Evolutionary conservation across 2,113 vertebrate species (phyloP).

Genomic region (Pao palembangensis): DNA sequence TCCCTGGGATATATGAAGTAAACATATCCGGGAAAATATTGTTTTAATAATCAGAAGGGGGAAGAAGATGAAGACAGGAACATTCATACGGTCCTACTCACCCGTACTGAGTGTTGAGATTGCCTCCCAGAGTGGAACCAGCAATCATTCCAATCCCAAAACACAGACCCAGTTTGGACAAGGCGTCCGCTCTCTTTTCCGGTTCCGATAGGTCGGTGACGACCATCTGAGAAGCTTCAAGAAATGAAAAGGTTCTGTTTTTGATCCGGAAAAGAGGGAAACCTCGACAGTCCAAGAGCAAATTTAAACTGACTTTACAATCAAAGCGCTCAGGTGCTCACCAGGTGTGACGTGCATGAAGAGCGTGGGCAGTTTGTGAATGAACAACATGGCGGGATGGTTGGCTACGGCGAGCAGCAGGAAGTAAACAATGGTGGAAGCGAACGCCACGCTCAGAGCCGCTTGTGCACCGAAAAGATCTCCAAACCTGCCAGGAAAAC

Average conservation of each 20-base stretch:
- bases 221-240: slow-evolving; percentile 87
- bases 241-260: not conserved
- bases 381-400: slow-evolving; percentile 78
- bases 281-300: not conserved
- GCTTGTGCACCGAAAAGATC: slow-evolving; percentile 81
- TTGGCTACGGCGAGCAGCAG: slow-evolving; percentile 78
- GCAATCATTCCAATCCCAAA: slow-evolving; percentile 84
- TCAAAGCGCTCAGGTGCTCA: slow-evolving; percentile 15
- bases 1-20: too few species aligned
- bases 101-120: slow-evolving; percentile 79
- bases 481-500: slow-evolving; percentile 78
- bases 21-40: not conserved
- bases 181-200: slow-evolving; percentile 75
- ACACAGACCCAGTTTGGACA: slow-evolving; percentile 87
- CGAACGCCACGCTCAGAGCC: slow-evolving; percentile 81
- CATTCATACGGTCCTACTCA: slow-evolving; percentile 57
- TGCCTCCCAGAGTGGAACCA: slow-evolving; percentile 85
- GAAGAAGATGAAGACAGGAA: too few species aligned
- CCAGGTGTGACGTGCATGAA: slow-evolving; percentile 86
- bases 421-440: slow-evolving; percentile 72
- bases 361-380: slow-evolving; percentile 82
- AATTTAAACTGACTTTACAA: not conserved
- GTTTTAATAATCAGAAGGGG: not conserved
- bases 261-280: too few species aligned
- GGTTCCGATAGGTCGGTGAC: slow-evolving; percentile 82